Evolutionary conservation across 2,797 vertebrate genomes (phyloP).

Genomic region (Sarcophilus harrisii): DNA sequence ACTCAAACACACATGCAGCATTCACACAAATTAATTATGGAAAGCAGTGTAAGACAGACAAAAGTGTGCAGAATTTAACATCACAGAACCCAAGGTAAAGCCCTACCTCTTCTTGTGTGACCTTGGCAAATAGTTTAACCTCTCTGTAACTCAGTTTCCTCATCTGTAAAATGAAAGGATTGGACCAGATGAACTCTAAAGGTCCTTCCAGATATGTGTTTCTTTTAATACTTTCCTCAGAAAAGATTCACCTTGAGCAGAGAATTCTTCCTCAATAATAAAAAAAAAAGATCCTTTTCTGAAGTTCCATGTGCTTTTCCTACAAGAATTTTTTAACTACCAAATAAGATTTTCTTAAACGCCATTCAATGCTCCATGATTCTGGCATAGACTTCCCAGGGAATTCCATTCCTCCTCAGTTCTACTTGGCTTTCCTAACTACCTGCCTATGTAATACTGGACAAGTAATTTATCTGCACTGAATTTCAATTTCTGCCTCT

Average conservation of each 20-base stretch:
- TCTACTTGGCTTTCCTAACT: not conserved
- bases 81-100: not conserved
- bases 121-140: not conserved
- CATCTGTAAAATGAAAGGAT: not conserved
- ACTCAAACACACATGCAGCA: fast-evolving
- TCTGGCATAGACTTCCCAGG: fast-evolving
- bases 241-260: not conserved
- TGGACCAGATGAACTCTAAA: not conserved
- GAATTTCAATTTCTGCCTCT: not conserved
- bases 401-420: not conserved
- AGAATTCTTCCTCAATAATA: not conserved
- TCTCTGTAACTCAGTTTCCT: not conserved
- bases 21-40: not conserved
- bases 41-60: not conserved
- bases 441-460: not conserved
- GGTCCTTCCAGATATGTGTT: not conserved
- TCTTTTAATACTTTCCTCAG: not conserved
- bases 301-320: not conserved
- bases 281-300: fast-evolving
- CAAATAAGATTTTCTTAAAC: not conserved
- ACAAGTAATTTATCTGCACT: not conserved
- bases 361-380: not conserved
- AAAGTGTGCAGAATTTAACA: not conserved
- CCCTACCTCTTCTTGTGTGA: not conserved
- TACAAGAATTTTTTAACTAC: not conserved